These are phyloP conservation scores for Romanogobio albipinnatus DNA, from an alignment of 2,113 vertebrate species.

Conservation along the genomic window DNA sequence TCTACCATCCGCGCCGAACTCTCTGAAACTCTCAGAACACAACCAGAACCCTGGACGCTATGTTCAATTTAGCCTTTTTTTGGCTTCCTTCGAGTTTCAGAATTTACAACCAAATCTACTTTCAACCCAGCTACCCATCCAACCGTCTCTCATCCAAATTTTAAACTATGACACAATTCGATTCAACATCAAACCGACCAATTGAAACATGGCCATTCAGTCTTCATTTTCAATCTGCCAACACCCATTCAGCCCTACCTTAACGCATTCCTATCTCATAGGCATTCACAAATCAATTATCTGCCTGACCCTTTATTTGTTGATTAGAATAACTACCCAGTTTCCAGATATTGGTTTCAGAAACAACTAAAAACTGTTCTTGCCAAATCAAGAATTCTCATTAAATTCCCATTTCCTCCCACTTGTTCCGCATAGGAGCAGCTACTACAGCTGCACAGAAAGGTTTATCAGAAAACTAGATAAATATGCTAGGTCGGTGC, in stretches of 20 bases:
- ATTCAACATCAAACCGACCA: background rate
- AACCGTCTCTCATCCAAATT: background rate
- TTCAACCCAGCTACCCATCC: background rate
- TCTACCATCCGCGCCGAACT: background rate
- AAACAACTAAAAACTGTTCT: too few species aligned
- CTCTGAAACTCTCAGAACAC: rapidly evolving
- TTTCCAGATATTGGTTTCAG: too few species aligned
- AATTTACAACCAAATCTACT: background rate
- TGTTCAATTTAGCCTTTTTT: background rate
- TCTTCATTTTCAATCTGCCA: background rate
- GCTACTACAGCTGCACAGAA: too few species aligned
- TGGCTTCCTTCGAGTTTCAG: background rate
- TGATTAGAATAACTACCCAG: too few species aligned
- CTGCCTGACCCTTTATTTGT: too few species aligned
- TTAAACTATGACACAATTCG: background rate
- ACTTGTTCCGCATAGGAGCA: too few species aligned
- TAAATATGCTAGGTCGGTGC: too few species aligned
- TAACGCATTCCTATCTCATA: too few species aligned
- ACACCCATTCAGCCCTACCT: background rate
- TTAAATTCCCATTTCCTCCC: too few species aligned
- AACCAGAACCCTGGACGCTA: background rate
- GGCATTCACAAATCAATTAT: too few species aligned
- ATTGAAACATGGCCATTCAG: background rate
- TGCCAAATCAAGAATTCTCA: too few species aligned
- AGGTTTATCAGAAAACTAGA: too few species aligned